Base-by-base conservation (phyloP, 2,113 vertebrate species). In the Recurvirostra avosetta region DNA sequence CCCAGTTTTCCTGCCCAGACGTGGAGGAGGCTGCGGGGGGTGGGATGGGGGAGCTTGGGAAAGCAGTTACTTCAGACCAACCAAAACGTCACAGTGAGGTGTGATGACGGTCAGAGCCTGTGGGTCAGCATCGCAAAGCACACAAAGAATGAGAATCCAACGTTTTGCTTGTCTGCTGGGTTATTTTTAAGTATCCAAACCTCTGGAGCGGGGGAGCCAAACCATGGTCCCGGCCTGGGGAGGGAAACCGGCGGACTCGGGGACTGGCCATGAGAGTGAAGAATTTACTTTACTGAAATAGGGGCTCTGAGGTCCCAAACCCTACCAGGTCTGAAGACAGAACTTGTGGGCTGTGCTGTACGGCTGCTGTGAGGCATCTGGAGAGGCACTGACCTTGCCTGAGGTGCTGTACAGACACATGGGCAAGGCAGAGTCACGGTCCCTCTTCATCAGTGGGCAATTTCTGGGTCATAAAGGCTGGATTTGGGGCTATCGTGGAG, bases 131-230 rank as follows among this genome's bases (percentile, higher is more conserved):
- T 15, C 2, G 0, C 38, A 18, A 47, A 47, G 61, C 23, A 40
- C 71, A 15, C 4, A 0, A 50, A 53, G 55, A 47, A 52, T 15
- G 19, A 36, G 55, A 58, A 67, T 22, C 66, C 30, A 52, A 22
- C 34, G 12, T 74, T 36, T 50, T 56, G 16, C 40, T 25, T 73
- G 29, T 41, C 30, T 1, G 0, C 22, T 71, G 62, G 26, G 27
- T 76, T 81, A 13, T 15, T 65, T 71, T 49, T 25, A 74, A 47
- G 25, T 30, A 11, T 53, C 40, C 32, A 25, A 15, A 45, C 13
- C 16, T 63, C 30, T 61, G 56, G 30, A 76, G 45, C 1, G 0
- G 15, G 30, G 30, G 23, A 70, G 20, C 55, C 1, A 0, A 77
- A 12, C 53, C 2, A 0, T 32, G 20, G 53, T 25, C 66, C 49